phyloP scores from a whole-genome alignment of 2,888 invertebrate species.

The Acanthosepion esculentum region DNA sequence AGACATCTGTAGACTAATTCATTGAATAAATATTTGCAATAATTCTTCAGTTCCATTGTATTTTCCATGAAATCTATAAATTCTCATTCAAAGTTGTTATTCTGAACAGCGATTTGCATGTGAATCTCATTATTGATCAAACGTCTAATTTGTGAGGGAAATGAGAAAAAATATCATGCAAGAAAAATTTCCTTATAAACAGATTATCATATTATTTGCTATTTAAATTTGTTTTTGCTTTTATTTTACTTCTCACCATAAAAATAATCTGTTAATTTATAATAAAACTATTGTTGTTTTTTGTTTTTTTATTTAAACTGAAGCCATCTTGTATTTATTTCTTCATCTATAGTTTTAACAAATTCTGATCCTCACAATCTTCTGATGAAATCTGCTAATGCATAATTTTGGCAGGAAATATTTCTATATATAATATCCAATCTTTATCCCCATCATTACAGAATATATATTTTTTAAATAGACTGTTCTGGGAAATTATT shows the following conservation, averaged over 20 bases:
- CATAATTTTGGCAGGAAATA: too few relatives aligned
- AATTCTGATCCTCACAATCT: too few relatives aligned
- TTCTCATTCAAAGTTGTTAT: background rate
- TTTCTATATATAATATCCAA: too few relatives aligned
- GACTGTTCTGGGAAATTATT: too few relatives aligned
- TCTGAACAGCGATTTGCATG: background rate
- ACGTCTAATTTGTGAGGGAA: background rate
- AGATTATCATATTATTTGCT: background rate
- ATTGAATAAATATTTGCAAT: background rate
- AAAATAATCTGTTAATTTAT: background rate
- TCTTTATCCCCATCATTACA: too few relatives aligned
- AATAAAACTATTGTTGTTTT: background rate
- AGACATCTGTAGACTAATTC: background rate
- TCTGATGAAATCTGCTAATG: too few relatives aligned
- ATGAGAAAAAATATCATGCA: background rate
- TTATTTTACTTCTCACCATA: background rate
- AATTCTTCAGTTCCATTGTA: background rate
- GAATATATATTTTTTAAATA: too few relatives aligned
- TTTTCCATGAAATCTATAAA: background rate
- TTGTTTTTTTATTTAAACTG: background rate
- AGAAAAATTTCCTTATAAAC: background rate
- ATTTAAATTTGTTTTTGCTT: background rate
- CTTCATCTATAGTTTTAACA: too few relatives aligned
- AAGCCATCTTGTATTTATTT: background rate
- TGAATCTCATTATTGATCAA: slow-evolving; percentile 8